These are phyloP conservation scores for Siniperca knerii DNA, from an alignment of 2,113 vertebrate species.

Conservation along the genomic window DNA sequence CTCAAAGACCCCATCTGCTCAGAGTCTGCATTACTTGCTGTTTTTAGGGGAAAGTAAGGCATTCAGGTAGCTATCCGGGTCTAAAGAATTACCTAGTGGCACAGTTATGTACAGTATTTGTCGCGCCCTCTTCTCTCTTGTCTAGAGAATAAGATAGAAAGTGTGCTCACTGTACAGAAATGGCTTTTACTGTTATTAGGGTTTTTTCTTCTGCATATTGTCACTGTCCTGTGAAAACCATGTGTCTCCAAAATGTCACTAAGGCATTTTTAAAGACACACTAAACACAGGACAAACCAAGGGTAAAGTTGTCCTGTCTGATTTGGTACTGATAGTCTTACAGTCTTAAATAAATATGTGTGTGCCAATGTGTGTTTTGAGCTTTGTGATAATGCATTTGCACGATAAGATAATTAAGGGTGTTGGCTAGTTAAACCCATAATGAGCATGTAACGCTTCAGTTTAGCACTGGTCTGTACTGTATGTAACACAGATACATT, in stretches of 20 bases:
- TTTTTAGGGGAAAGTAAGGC: conserved; percentile 20
- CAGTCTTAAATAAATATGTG: background rate
- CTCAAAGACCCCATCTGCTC: conserved; percentile 56
- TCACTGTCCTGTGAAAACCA: background rate
- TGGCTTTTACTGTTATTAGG: background rate
- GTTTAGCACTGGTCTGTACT: conserved; percentile 5
- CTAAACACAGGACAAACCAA: background rate
- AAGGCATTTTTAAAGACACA: background rate
- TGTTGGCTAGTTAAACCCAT: background rate
- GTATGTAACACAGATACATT: background rate
- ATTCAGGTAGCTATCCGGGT: conserved; percentile 43
- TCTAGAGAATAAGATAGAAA: background rate
- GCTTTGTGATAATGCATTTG: background rate
- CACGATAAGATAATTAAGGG: background rate
- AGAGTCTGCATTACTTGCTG: conserved; percentile 51
- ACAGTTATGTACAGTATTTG: background rate
- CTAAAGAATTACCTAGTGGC: conserved; percentile 32
- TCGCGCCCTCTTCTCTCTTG: conserved; percentile 12
- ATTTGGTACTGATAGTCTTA: background rate
- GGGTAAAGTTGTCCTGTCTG: background rate
- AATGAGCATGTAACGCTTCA: too few species aligned
- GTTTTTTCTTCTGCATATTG: conserved; percentile 7
- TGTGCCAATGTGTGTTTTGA: conserved; percentile 4
- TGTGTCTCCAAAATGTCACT: background rate
- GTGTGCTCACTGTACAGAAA: conserved; percentile 3